Conservation (phyloP, 2,797 vertebrate species). For the Limosa lapponica region DNA sequence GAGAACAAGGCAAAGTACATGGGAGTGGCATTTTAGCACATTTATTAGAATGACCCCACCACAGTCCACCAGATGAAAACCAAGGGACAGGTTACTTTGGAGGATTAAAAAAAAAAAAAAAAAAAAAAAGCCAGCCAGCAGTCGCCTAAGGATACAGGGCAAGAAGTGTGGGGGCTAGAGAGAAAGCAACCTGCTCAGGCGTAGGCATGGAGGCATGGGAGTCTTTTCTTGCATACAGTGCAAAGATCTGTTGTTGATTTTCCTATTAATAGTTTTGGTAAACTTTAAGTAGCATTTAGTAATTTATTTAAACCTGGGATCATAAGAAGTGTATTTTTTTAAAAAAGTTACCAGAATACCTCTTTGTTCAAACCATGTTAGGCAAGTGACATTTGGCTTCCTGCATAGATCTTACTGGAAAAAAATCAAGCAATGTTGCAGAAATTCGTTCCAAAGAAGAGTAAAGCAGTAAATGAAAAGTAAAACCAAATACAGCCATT, state of each 20-base stretch:
- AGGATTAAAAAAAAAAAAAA: not conserved
- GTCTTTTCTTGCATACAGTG: not conserved
- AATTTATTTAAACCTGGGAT: not conserved
- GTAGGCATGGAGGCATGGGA: rapidly evolving
- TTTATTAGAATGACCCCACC: not conserved
- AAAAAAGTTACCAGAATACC: not conserved
- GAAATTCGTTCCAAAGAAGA: not conserved
- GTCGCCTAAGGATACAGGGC: not conserved
- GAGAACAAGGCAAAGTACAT: not conserved
- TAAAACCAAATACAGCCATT: not conserved
- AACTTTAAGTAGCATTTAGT: not conserved
- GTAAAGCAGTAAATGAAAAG: not conserved
- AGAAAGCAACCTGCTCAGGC: not conserved
- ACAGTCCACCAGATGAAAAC: not conserved
- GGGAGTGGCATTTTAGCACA: not conserved
- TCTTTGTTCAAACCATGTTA: not conserved
- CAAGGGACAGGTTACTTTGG: not conserved
- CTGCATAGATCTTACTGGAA: not conserved
- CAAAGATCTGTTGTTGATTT: not conserved
- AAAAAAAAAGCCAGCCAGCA: not conserved
- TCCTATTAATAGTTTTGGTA: not conserved
- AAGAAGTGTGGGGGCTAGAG: not conserved
- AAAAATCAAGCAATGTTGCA: not conserved
- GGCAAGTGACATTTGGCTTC: not conserved
- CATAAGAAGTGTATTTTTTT: not conserved